A percentile compares a stretch with the other conserved stretches of the same genome.
phyloP scores from a whole-genome alignment of 2,888 invertebrate genomes.

The Thalpophila matura region DNA sequence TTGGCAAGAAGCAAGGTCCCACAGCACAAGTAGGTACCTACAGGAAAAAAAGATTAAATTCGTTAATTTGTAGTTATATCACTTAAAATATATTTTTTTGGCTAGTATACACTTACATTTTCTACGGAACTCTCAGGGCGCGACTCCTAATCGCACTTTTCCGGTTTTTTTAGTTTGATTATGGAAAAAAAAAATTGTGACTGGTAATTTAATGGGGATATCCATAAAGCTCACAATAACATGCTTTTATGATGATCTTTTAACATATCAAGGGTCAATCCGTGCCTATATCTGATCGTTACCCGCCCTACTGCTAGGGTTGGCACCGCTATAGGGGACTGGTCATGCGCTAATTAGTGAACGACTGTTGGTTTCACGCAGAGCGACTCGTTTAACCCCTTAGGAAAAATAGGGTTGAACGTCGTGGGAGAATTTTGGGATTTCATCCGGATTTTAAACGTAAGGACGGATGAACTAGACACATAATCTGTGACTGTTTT shows the following conservation, averaged over 20 bases:
- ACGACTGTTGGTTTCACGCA: slow-evolving; percentile 52
- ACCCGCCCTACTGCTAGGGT: slow-evolving; percentile 41
- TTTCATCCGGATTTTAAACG: slow-evolving; percentile 8
- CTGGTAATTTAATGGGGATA: too few relatives aligned
- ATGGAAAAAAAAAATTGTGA: too few relatives aligned
- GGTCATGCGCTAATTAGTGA: slow-evolving; percentile 49
- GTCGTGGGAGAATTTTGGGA: slow-evolving; percentile 22
- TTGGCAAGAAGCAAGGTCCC: too few relatives aligned
- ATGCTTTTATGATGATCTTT: slow-evolving; percentile 25
- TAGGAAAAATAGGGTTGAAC: slow-evolving; percentile 34
- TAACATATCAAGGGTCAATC: slow-evolving; percentile 41
- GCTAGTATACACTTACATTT: too few relatives aligned
- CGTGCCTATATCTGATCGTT: slow-evolving; percentile 20
- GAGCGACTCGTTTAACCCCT: slow-evolving; percentile 41
- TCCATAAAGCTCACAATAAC: slow-evolving; percentile 10
- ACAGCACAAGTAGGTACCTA: too few relatives aligned
- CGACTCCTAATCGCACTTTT: too few relatives aligned
- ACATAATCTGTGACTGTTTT: not conserved
- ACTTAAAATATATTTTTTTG: too few relatives aligned
- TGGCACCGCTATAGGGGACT: slow-evolving; percentile 41
- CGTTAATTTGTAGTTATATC: too few relatives aligned
- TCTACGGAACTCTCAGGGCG: too few relatives aligned
- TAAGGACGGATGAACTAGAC: not conserved
- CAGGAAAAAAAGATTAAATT: too few relatives aligned
- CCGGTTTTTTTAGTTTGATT: too few relatives aligned